Percentiles rank a stretch among this genome's conserved stretches.
These are phyloP conservation scores for Anabas testudineus DNA, from an alignment of 2,797 vertebrate species.

Conservation along the genomic window DNA sequence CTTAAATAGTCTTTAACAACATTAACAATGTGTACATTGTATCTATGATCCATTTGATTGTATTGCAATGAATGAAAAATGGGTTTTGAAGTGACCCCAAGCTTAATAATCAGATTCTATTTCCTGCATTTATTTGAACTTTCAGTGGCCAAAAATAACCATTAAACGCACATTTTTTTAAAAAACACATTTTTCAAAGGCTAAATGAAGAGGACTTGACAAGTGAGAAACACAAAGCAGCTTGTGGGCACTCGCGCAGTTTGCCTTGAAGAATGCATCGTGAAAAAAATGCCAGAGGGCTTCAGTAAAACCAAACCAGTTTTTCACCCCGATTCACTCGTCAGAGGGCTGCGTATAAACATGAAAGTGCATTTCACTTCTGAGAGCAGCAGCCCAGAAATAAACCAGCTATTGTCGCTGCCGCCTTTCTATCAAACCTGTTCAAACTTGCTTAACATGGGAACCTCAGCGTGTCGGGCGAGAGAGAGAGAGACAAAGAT, in stretches of 20 bases:
- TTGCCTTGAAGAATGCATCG: slow-evolving; percentile 27
- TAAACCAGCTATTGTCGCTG: slow-evolving; percentile 51
- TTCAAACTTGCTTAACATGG: slow-evolving; percentile 48
- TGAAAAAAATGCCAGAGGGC: slow-evolving; percentile 57
- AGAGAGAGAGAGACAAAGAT: not conserved
- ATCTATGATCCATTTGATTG: no score
- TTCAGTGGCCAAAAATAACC: not conserved
- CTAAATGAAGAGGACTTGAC: slow-evolving; percentile 18
- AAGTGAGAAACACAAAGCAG: slow-evolving; percentile 39
- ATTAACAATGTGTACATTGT: no score
- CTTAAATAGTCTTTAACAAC: no score
- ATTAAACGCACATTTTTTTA: not conserved
- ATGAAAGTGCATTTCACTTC: slow-evolving; percentile 34
- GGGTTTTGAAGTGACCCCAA: no score
- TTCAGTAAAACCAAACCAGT: slow-evolving; percentile 60
- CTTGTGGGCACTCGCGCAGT: slow-evolving; percentile 15
- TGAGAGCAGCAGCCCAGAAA: slow-evolving; percentile 30
- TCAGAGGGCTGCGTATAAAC: slow-evolving; percentile 30
- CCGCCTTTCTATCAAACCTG: slow-evolving; percentile 40
- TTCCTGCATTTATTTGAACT: not conserved
- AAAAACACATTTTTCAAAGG: not conserved
- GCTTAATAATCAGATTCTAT: not conserved
- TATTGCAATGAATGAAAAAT: no score
- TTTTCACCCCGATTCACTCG: slow-evolving; percentile 19
- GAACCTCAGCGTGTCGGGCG: not conserved